A percentile compares a stretch with the other conserved stretches of the same genome.
Conservation (phyloP, 2,113 vertebrate genomes). For the Stercorarius parasiticus region DNA sequence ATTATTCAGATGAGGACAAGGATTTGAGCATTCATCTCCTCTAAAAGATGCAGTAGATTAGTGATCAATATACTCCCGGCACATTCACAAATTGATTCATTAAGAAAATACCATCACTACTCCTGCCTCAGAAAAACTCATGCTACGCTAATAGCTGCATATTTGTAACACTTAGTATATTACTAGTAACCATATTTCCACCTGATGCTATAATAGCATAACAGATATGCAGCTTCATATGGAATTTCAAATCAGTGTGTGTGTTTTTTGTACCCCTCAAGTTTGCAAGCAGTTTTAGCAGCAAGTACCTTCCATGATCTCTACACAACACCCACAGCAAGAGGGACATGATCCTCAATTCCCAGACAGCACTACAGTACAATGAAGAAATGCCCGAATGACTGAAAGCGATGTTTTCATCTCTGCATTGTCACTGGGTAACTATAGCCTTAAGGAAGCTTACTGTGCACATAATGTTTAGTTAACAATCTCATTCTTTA, state of each 20-base stretch:
- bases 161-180: neutral
- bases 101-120: neutral
- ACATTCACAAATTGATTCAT: neutral
- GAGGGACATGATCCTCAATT: neutral
- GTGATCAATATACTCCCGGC: neutral
- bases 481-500: neutral
- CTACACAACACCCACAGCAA: neutral
- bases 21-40: neutral
- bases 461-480: neutral
- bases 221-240: neutral
- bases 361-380: neutral
- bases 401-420: neutral
- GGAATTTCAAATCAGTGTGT: neutral
- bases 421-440: neutral
- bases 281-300: neutral
- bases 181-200: neutral
- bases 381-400: neutral
- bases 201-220: neutral
- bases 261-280: neutral
- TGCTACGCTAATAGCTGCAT: neutral
- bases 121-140: neutral
- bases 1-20: neutral
- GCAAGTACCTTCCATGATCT: neutral
- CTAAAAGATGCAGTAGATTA: neutral
- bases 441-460: neutral